A percentile compares a stretch with the other conserved stretches of the same genome.
Evolutionary conservation across 2,113 vertebrate species (phyloP).

Genomic region (Lipophrys pholis): DNA sequence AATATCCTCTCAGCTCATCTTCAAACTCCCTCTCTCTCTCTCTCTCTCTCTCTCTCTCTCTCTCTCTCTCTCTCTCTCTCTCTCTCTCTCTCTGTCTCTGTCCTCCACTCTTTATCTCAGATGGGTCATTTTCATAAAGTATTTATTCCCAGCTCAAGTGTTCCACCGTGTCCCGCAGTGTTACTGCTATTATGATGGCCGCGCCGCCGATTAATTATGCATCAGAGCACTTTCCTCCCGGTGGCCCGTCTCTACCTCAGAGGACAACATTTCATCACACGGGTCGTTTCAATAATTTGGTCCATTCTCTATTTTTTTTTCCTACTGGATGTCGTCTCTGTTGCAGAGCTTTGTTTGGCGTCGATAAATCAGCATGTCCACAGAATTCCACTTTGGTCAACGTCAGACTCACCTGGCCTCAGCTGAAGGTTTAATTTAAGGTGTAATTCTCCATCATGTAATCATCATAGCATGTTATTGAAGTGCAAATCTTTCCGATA

Average conservation of each 20-base stretch:
- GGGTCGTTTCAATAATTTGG: too few species aligned
- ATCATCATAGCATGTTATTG: too few species aligned
- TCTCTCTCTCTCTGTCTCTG: slow-evolving; percentile 32
- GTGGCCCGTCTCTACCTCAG: slow-evolving; percentile 22
- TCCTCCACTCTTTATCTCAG: slow-evolving; percentile 42
- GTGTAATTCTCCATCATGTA: too few species aligned
- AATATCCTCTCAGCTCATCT: slow-evolving; percentile 64
- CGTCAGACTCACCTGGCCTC: too few species aligned
- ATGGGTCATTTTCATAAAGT: slow-evolving; percentile 83
- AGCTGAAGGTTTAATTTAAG: too few species aligned
- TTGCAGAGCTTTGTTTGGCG: background rate
- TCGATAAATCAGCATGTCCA: background rate
- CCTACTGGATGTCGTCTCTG: too few species aligned
- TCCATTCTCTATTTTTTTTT: too few species aligned
- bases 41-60: slow-evolving; percentile 16
- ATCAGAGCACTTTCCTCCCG: slow-evolving; percentile 68
- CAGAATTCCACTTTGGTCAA: too few species aligned
- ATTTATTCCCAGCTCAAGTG: slow-evolving; percentile 75
- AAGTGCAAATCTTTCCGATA: too few species aligned
- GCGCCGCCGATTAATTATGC: slow-evolving; percentile 73
- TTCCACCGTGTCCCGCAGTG: slow-evolving; percentile 50
- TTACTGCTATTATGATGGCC: slow-evolving; percentile 65
- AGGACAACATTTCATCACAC: slow-evolving; percentile 22
- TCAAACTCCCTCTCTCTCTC: slow-evolving; percentile 41
- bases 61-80: too few species aligned